A percentile compares a stretch with the other conserved stretches of the same genome.
Evolutionary conservation across 2,888 invertebrate genomes (phyloP).

Genomic region (Therioaphis trifolii): DNA sequence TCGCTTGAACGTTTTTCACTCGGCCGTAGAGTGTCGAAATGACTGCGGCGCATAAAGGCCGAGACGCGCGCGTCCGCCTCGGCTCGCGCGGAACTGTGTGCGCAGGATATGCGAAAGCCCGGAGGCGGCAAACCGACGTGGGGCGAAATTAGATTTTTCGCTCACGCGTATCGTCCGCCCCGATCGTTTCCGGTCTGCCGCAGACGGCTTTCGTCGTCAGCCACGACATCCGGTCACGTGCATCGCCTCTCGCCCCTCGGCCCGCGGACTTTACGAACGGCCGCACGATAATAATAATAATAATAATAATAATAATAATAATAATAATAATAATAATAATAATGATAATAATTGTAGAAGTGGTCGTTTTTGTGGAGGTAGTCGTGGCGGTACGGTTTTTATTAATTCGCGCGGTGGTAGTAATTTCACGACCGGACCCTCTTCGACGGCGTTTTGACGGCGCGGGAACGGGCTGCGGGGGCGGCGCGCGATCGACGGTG

Average conservation of each 20-base stretch:
- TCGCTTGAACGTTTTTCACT: neutral
- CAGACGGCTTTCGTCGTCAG: constrained; percentile 17
- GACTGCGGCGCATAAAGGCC: neutral
- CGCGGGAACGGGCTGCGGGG: neutral
- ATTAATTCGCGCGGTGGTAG: neutral
- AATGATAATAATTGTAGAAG: neutral
- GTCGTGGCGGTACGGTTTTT: neutral
- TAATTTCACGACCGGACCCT: neutral
- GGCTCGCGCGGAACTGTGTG: neutral
- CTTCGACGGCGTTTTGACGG: neutral
- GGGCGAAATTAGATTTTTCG: constrained; percentile 22
- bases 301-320: neutral
- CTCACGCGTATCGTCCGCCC: neutral
- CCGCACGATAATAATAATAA: neutral
- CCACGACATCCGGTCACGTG: constrained; percentile 37
- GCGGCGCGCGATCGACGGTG: neutral
- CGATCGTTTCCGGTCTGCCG: constrained; percentile 20
- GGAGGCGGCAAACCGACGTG: neutral
- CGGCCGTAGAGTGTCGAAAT: neutral
- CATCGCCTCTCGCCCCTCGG: neutral
- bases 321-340: neutral
- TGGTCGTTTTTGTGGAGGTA: too few species aligned
- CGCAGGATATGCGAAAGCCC: neutral
- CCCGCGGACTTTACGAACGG: neutral
- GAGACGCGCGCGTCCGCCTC: neutral